Evolutionary conservation across 2,113 vertebrate species (phyloP).

Genomic region (Nibea albiflora): DNA sequence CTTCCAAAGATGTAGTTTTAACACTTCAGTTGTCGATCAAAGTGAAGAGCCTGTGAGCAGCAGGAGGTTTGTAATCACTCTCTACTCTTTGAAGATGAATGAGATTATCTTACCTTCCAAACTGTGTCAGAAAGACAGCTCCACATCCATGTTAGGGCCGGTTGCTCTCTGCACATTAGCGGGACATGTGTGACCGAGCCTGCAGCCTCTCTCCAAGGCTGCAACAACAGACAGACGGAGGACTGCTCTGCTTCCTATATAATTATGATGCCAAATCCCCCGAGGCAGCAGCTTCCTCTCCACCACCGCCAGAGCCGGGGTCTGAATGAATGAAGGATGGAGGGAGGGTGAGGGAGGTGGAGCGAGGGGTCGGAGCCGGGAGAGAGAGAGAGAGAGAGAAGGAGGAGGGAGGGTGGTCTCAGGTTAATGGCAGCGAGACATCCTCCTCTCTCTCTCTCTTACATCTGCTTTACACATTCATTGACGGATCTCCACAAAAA

Average conservation of each 20-base stretch:
- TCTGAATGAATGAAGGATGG: constrained; percentile 44
- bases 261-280: constrained; percentile 66
- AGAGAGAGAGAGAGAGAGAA: not conserved
- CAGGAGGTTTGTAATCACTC: constrained; percentile 19
- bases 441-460: constrained; percentile 29
- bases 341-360: constrained; percentile 33
- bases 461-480: constrained; percentile 43
- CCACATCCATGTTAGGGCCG: constrained; percentile 38
- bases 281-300: constrained; percentile 70
- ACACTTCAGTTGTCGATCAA: not conserved
- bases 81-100: constrained; percentile 26
- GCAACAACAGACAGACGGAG: constrained; percentile 58
- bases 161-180: constrained; percentile 17
- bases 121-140: constrained; percentile 47
- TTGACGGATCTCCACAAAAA: constrained; percentile 25
- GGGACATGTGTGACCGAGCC: constrained; percentile 9
- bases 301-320: constrained; percentile 12
- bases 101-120: constrained; percentile 64
- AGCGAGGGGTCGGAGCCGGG: constrained; percentile 19
- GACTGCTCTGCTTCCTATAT: constrained; percentile 69
- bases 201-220: constrained; percentile 38
- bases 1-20: not conserved
- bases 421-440: constrained; percentile 47
- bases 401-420: constrained; percentile 30
- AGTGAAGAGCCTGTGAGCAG: not conserved